These are phyloP conservation scores for Cossypha heuglini DNA, from an alignment of 2,797 vertebrate species.

Conservation along the genomic window DNA sequence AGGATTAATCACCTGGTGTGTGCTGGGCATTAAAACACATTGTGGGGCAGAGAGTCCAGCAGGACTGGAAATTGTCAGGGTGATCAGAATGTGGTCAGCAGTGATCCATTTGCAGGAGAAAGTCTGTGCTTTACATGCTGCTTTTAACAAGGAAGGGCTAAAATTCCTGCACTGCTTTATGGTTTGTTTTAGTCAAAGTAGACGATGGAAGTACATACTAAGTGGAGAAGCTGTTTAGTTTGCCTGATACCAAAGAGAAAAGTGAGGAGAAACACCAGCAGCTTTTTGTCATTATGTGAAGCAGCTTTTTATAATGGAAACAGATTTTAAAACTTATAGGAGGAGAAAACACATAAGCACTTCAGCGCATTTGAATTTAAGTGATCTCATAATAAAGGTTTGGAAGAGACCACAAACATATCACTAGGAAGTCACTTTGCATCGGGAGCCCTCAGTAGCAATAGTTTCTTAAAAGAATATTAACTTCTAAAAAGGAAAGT, in stretches of 20 bases:
- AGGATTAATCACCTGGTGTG: background rate
- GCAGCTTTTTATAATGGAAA: slow-evolving; percentile 32
- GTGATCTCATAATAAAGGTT: slow-evolving; percentile 26
- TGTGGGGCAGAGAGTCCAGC: background rate
- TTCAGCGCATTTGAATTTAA: slow-evolving; percentile 27
- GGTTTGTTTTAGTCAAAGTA: slow-evolving; percentile 26
- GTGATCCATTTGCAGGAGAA: background rate
- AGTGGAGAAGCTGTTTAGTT: background rate
- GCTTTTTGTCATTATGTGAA: background rate
- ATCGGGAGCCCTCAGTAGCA: background rate
- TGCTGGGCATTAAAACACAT: background rate
- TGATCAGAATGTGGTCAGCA: background rate
- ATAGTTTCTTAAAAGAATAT: slow-evolving; percentile 58
- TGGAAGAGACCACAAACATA: background rate
- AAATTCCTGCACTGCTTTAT: slow-evolving; percentile 1
- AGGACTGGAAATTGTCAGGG: background rate
- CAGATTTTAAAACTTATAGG: slow-evolving; percentile 16
- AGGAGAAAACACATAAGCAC: slow-evolving; percentile 34
- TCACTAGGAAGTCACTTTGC: background rate
- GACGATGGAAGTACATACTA: background rate
- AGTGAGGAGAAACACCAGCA: background rate
- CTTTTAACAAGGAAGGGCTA: background rate
- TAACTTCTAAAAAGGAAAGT: slow-evolving; percentile 47
- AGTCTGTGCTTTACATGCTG: background rate
- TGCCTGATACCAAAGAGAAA: background rate